These are phyloP conservation scores for Caenorhabditis briggsae DNA, from an alignment of 1,140 invertebrate species.

Conservation along the genomic window DNA sequence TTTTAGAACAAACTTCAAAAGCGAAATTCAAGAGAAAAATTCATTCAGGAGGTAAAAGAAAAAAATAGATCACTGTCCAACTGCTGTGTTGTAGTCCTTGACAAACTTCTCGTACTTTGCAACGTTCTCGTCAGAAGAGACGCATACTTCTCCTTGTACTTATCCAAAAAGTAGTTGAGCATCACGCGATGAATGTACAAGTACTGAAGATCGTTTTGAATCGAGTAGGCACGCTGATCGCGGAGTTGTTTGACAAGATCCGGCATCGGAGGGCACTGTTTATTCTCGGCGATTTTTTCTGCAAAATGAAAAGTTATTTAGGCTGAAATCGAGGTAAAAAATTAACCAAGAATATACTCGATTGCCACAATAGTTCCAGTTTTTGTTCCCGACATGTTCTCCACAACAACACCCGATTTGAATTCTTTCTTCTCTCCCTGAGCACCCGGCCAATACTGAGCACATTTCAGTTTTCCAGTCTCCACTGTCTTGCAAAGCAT, in stretches of 20 bases:
- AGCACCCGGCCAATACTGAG: slow-evolving; percentile 78
- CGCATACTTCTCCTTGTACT: slow-evolving; percentile 54
- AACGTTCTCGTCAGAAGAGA: slow-evolving; percentile 22
- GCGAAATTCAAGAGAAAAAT: too few species aligned
- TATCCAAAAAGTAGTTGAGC: slow-evolving; percentile 61
- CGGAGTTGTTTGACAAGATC: slow-evolving; percentile 55
- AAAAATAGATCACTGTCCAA: slow-evolving; percentile 5
- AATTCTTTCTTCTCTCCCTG: slow-evolving; percentile 2
- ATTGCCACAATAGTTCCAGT: slow-evolving; percentile 58
- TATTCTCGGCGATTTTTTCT: slow-evolving; percentile 29
- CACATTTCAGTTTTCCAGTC: slow-evolving; percentile 78
- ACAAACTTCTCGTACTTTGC: slow-evolving; percentile 54
- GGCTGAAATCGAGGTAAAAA: neutral
- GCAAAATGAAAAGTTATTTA: neutral
- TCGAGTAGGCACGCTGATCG: slow-evolving; percentile 34
- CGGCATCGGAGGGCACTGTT: slow-evolving; percentile 47
- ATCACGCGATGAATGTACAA: slow-evolving; percentile 57
- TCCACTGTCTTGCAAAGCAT: slow-evolving; percentile 73
- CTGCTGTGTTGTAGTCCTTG: slow-evolving; percentile 47
- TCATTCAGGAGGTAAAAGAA: too few species aligned
- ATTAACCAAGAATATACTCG: slow-evolving; percentile 51
- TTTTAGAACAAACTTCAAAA: neutral
- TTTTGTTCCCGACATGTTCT: slow-evolving; percentile 24
- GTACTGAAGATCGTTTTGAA: slow-evolving; percentile 60
- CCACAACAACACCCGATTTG: neutral